A percentile compares a stretch with the other conserved stretches of the same genome.
These are phyloP conservation scores for Heliconius sara DNA, from an alignment of 2,888 invertebrate genomes.

Conservation along the genomic window DNA sequence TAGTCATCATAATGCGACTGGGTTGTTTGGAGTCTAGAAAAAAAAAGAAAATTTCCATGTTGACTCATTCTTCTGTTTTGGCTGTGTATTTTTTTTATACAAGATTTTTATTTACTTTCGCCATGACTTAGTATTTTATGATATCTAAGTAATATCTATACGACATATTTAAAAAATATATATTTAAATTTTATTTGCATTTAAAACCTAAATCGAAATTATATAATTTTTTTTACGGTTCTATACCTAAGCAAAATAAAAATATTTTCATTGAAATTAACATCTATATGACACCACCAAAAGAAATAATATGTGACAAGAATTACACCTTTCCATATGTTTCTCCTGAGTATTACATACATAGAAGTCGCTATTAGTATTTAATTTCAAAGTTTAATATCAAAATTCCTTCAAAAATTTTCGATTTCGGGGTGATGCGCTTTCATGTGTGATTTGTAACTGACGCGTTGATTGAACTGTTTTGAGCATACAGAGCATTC, in stretches of 20 bases:
- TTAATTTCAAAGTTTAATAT: neutral
- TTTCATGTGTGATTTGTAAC: constrained; percentile 67
- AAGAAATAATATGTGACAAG: neutral
- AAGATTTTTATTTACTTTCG: neutral
- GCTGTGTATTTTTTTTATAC: constrained; percentile 1
- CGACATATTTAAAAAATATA: neutral
- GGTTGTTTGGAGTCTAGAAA: constrained; percentile 70
- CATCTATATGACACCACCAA: neutral
- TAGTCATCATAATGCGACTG: constrained; percentile 60
- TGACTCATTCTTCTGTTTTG: constrained; percentile 51
- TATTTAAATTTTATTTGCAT: too few relatives aligned
- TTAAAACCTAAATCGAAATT: neutral
- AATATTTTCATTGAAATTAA: neutral
- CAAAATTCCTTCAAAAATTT: constrained; percentile 45
- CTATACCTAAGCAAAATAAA: neutral
- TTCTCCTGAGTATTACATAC: neutral
- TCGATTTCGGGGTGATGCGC: constrained; percentile 63
- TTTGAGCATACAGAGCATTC: constrained; percentile 65
- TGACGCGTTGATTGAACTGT: constrained; percentile 71
- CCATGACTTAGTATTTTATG: neutral
- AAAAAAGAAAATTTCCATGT: constrained; percentile 62
- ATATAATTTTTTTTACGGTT: neutral
- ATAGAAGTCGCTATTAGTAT: constrained; percentile 1
- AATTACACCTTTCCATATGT: neutral
- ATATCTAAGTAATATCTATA: neutral